These are phyloP conservation scores for Tachina fera DNA, from an alignment of 2,888 invertebrate genomes.

Conservation along the genomic window DNA sequence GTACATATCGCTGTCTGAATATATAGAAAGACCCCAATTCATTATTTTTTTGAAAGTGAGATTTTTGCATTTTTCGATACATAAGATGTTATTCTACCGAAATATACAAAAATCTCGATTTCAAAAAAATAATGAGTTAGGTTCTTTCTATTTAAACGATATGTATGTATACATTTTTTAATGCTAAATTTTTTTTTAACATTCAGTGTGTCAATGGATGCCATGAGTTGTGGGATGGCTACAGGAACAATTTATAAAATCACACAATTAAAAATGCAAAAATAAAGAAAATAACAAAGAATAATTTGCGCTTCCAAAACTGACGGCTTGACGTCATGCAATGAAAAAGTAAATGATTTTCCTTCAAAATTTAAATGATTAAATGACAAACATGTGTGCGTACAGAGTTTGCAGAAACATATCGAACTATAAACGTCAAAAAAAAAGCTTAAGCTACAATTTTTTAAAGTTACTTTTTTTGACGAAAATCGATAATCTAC, in stretches of 20 bases:
- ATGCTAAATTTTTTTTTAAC: neutral
- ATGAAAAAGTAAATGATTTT: constrained; percentile 11
- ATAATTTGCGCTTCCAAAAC: neutral
- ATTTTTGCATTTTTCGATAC: too few relatives aligned
- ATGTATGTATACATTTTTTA: neutral
- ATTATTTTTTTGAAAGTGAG: too few relatives aligned
- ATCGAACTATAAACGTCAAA: too few relatives aligned
- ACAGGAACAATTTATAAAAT: constrained; percentile 22
- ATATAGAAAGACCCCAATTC: too few relatives aligned
- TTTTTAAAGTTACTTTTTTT: too few relatives aligned
- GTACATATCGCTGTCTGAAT: too few relatives aligned
- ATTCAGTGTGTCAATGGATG: neutral
- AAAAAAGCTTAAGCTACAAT: too few relatives aligned
- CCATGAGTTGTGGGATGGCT: constrained; percentile 16
- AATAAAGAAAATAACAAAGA: neutral
- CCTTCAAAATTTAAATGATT: constrained; percentile 29
- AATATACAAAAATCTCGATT: too few relatives aligned
- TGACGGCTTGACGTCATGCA: constrained; percentile 61
- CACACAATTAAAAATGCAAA: constrained; percentile 12
- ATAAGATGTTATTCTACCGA: too few relatives aligned
- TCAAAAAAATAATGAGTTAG: too few relatives aligned
- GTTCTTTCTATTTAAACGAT: too few relatives aligned
- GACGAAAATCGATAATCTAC: too few relatives aligned
- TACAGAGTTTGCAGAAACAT: neutral
- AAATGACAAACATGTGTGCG: constrained; percentile 15